These are phyloP conservation scores for Drosophila conformis DNA, from an alignment of 2,888 invertebrate species.

Conservation along the genomic window DNA sequence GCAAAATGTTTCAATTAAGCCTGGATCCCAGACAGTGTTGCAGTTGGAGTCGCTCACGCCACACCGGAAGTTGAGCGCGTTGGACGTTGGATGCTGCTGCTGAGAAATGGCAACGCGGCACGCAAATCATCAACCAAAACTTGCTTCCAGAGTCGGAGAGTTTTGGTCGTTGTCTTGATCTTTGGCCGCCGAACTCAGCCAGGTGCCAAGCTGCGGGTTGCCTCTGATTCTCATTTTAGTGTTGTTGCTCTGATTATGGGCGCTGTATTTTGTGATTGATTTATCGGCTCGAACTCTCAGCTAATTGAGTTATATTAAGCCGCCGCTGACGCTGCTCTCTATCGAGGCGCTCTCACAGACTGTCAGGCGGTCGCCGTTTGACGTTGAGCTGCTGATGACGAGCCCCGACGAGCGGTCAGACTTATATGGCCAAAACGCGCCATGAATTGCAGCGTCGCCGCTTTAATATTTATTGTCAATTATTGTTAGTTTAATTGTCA, in stretches of 20 bases:
- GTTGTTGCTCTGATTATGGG: conserved; percentile 55
- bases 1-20: conserved; percentile 79
- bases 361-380: conserved; percentile 57
- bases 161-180: not conserved
- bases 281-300: conserved; percentile 54
- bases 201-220: conserved; percentile 72
- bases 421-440: conserved; percentile 76
- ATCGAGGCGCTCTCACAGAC: conserved; percentile 68
- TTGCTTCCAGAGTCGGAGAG: conserved; percentile 2
- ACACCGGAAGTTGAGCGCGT: conserved; percentile 65
- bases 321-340: conserved; percentile 31
- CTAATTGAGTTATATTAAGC: conserved; percentile 75
- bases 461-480: conserved; percentile 80
- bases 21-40: conserved; percentile 19
- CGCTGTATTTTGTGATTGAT: conserved; percentile 65
- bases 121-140: conserved; percentile 67
- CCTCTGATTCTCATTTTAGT: conserved; percentile 35
- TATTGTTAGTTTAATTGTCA: conserved; percentile 79
- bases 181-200: conserved; percentile 38
- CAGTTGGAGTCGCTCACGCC: not conserved
- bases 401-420: conserved; percentile 36
- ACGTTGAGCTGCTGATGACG: conserved; percentile 45
- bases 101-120: conserved; percentile 73
- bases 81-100: conserved; percentile 38
- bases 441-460: conserved; percentile 68